These are phyloP conservation scores for Caenorhabditis plicata DNA, from an alignment of 2,888 invertebrate species.

Conservation along the genomic window DNA sequence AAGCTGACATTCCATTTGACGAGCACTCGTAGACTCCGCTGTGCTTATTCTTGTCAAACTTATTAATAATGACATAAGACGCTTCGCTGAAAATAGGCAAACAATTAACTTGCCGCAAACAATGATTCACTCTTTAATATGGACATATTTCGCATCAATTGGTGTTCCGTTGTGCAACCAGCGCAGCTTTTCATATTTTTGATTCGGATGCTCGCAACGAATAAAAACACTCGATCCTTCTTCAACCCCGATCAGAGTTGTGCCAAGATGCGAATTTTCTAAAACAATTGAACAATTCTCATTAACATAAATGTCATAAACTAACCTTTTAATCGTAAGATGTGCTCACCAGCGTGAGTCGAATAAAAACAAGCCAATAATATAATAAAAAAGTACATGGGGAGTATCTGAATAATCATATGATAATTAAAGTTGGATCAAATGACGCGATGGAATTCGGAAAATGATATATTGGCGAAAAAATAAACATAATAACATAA, in stretches of 20 bases:
- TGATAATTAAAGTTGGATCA: no score
- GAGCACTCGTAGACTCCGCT: constrained; percentile 37
- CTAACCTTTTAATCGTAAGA: constrained; percentile 31
- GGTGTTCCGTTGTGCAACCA: constrained; percentile 25
- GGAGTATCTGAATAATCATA: no score
- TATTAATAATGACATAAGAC: constrained; percentile 18
- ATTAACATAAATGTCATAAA: constrained; percentile 2
- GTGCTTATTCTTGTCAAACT: constrained; percentile 14
- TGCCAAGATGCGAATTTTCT: constrained; percentile 1
- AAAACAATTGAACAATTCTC: neutral
- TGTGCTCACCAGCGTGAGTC: constrained; percentile 23
- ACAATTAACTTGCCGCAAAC: constrained; percentile 3
- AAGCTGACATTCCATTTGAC: constrained; percentile 36
- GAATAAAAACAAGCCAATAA: neutral
- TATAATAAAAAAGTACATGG: neutral
- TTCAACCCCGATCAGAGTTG: constrained; percentile 32
- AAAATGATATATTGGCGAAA: no score
- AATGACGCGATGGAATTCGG: no score
- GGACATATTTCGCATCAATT: constrained; percentile 22
- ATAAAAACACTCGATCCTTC: constrained; percentile 25
- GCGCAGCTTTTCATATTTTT: constrained; percentile 22
- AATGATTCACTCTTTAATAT: constrained; percentile 17
- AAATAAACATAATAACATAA: no score
- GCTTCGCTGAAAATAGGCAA: constrained; percentile 13
- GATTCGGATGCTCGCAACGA: constrained; percentile 29